Evolutionary conservation across 2,113 vertebrate species (phyloP), one percentile per base, ranked within the genome.

Genomic region (Marcusenius ussheri): DNA sequence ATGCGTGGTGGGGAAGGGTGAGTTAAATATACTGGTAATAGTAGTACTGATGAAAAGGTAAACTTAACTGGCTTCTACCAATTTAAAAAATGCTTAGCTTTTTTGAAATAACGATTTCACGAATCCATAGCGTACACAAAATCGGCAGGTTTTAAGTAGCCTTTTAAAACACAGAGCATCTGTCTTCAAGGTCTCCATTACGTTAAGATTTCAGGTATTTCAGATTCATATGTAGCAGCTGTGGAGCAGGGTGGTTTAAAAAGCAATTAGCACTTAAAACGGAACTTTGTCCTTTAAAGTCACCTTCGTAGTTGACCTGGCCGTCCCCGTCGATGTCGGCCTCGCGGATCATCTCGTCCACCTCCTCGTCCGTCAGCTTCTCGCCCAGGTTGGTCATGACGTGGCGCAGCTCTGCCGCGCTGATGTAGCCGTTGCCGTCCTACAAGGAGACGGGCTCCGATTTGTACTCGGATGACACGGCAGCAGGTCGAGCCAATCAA

Each of bases 321-420:
- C 97, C 97, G 0, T 98, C 97, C 0, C 97, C 97, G 0, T 98
- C 97, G 0, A 98, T 97, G 93, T 98, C 97, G 0, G 97, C 97
- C 93, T 98, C 97, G 0, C 97, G 93, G 93, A 98, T 98, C 97
- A 98, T 98, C 94, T 98, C 97, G 0, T 97, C 97, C 92, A 98
- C 97, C 49, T 98, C 97, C 92, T 98, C 97, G 0, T 98, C 97
- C 0, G 97, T 98, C 89, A 98, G 96, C 94, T 98, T 98, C 93
- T 98, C 97, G 0, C 97, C 97, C 3, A 98, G 94, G 94, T 97
- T 98, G 91, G 97, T 97, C 97, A 98, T 98, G 7, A 98, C 97
- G 0, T 98, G 97, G 62, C 97, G 97, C 89, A 98, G 94, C 93
- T 97, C 97, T 0, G 97, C 97, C 0, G 97, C 97, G 0, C 97